Evolutionary conservation across 2,113 vertebrate genomes (phyloP).

Genomic region (Peromyscus leucopus): DNA sequence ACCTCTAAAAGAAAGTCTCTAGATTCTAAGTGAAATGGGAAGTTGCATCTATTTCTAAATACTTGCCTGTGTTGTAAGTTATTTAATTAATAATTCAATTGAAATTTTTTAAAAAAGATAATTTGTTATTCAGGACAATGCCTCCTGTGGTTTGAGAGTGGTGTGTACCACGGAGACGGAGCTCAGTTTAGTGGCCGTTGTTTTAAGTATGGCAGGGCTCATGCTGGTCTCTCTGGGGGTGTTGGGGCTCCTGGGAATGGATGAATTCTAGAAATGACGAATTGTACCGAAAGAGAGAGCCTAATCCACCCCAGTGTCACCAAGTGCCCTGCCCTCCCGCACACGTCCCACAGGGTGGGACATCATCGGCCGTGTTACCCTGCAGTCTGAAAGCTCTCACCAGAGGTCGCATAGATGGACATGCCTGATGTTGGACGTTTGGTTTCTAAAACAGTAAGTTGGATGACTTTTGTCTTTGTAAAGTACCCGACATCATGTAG

Average conservation of each 20-base stretch:
- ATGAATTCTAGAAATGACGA: background rate
- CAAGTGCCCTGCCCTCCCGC: background rate
- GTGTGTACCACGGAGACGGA: background rate
- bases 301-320: too few species aligned
- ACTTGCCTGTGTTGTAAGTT: background rate
- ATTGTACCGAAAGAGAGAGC: background rate
- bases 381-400: background rate
- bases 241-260: background rate
- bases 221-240: rapidly evolving
- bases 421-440: background rate
- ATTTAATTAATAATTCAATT: background rate
- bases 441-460: background rate
- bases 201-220: background rate
- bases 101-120: background rate
- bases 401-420: background rate
- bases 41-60: background rate
- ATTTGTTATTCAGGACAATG: background rate
- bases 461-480: background rate
- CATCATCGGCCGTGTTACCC: background rate
- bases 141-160: background rate
- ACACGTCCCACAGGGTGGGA: background rate
- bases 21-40: background rate
- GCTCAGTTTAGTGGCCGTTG: background rate
- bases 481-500: background rate
- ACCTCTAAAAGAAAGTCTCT: background rate